These are phyloP conservation scores for Ctenodactylus gundi DNA, from an alignment of 2,113 vertebrate genomes.

Conservation along the genomic window DNA sequence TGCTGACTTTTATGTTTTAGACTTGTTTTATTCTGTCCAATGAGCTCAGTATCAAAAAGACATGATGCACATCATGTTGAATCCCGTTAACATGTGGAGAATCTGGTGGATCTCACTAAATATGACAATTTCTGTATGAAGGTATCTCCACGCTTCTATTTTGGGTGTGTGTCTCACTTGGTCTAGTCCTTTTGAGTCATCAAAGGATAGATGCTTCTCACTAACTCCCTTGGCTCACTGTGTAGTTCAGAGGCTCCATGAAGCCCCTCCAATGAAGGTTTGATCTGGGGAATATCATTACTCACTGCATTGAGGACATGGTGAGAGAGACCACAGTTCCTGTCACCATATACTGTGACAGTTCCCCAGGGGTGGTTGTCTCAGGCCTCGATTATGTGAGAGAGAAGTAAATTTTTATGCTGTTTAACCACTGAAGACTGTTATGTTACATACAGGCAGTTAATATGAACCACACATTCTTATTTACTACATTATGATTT, in stretches of 20 bases:
- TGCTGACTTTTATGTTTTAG: not conserved
- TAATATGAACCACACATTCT: not conserved
- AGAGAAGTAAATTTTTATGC: not conserved
- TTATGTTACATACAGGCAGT: not conserved
- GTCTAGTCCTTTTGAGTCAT: not conserved
- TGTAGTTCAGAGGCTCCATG: not conserved
- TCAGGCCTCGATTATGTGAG: not conserved
- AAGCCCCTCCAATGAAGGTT: not conserved
- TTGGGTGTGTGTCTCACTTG: not conserved
- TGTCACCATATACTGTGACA: rapidly evolving
- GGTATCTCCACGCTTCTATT: not conserved
- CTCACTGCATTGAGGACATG: rapidly evolving
- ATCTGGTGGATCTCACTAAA: not conserved
- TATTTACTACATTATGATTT: not conserved
- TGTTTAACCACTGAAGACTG: not conserved
- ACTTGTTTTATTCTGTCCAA: not conserved
- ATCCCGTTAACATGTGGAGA: not conserved
- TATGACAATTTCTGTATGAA: not conserved
- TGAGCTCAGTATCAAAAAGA: not conserved
- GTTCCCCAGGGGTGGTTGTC: rapidly evolving
- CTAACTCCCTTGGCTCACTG: not conserved
- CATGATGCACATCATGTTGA: not conserved
- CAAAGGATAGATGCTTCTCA: rapidly evolving
- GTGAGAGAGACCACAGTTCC: not conserved
- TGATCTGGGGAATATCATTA: no score